Conservation (phyloP, 2,797 vertebrate genomes). For the Carcharodon carcharias region DNA sequence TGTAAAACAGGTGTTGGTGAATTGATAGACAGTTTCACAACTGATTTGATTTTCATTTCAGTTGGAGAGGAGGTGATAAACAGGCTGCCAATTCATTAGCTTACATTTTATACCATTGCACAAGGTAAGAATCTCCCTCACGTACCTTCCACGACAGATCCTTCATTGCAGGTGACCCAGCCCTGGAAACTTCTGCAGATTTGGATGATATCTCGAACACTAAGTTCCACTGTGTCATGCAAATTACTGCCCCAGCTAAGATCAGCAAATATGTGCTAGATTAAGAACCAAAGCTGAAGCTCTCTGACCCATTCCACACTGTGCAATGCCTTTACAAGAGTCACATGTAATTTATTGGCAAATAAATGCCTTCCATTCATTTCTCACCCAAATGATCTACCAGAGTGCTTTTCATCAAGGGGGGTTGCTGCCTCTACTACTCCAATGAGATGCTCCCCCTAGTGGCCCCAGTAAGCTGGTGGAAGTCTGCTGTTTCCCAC, state of each 20-base stretch:
- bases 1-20: no score
- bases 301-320: neutral
- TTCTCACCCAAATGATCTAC: neutral
- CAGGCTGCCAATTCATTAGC: neutral
- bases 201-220: neutral
- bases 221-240: neutral
- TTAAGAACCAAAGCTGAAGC: neutral
- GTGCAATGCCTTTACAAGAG: neutral
- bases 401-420: neutral
- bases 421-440: neutral
- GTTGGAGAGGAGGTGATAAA: neutral
- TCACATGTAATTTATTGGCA: neutral
- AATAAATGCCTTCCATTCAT: neutral
- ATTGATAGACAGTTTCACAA: no score
- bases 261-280: neutral
- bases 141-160: neutral
- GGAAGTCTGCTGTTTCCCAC: neutral
- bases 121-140: neutral
- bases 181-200: neutral
- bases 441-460: neutral
- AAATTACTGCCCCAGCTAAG: neutral
- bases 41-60: neutral
- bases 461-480: neutral
- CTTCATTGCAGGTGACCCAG: neutral
- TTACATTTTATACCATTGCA: neutral